Evolutionary conservation across 2,113 vertebrate genomes (phyloP).

Genomic region (Nibea coibor): DNA sequence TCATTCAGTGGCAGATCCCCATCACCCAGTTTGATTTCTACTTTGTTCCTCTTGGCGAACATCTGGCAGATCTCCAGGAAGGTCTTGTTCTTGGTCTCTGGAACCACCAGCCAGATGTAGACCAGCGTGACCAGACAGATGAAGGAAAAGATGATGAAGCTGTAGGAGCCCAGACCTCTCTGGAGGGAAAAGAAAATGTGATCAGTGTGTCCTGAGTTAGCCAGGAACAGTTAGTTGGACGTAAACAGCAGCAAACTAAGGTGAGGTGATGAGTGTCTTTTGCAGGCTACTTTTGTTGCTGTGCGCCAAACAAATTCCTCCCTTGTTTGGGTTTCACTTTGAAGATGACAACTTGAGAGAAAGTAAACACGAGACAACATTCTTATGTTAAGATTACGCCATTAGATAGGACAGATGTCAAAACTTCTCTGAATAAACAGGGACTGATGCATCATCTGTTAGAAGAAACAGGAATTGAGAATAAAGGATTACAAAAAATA

Average conservation of each 20-base stretch:
- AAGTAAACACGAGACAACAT: constrained; percentile 38
- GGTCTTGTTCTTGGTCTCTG: constrained; percentile 93
- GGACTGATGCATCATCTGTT: neutral
- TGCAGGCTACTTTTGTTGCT: neutral
- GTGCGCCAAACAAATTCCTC: constrained; percentile 21
- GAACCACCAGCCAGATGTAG: constrained; percentile 89
- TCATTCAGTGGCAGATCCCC: constrained; percentile 47
- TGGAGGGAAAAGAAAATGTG: constrained; percentile 69
- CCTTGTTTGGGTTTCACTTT: constrained; percentile 31
- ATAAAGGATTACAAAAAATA: neutral
- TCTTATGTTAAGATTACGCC: neutral
- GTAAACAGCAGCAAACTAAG: constrained; percentile 15
- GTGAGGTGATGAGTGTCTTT: neutral
- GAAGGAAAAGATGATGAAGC: constrained; percentile 90
- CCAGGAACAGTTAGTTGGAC: constrained; percentile 4
- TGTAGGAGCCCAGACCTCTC: constrained; percentile 87
- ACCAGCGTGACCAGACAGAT: constrained; percentile 87
- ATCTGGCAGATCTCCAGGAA: constrained; percentile 92
- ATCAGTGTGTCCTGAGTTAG: neutral
- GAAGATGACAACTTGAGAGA: neutral
- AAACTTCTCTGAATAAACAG: neutral
- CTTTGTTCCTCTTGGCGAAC: constrained; percentile 90
- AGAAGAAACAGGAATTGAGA: neutral
- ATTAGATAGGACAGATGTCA: neutral
- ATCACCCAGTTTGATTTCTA: constrained; percentile 72